Evolutionary conservation across 2,113 vertebrate species (phyloP), one percentile per base, ranked within the genome.

Genomic region (Rostratula benghalensis): DNA sequence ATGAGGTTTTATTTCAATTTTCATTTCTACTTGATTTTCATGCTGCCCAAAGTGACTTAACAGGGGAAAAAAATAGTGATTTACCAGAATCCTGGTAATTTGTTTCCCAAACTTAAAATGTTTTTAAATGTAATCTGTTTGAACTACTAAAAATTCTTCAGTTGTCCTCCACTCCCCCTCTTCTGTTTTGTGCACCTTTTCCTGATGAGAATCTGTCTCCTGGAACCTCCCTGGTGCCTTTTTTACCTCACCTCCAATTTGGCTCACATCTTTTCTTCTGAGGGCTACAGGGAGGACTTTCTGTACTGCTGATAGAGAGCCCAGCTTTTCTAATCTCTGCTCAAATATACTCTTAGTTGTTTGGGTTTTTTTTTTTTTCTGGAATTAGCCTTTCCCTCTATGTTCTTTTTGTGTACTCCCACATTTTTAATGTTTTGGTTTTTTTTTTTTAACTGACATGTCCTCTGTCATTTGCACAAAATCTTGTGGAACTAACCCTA

Each of bases 121-220:
- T 15, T 75, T 84, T 73, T 70, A 10, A 64, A 21, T 59, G 27
- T 45, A 17, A 54, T 83, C 41, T 50, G 14, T 56, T 50, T 39
- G 54, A 81, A 21, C 30, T 59, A 7, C 28, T 16, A 2, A 3
- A 67, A 27, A 35, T 70, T 64, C 2, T 67, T 64, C 17, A 4
- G 8, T 30, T 25, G 3, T 25, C 19, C 39, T 71, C 16, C 4
- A 4, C 4, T 28, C 10, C 9, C 13, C 8, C 24, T 61, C 28
- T 53, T 53, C 30, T 43, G 0, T 57, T 37, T 39, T 28, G n/a
- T 65, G 33, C 20, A 6, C 19, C 21, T 43, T 11, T 33, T 63
- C 6, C 30, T 71, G 50, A 10, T 2, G 1, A 33, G 18, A n/a
- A 6, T 2, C 4, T 33, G 14, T 56, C 30, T 64, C 7, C 35